phyloP scores from a whole-genome alignment of 2,888 invertebrate genomes.

The Tortrix viridana region DNA sequence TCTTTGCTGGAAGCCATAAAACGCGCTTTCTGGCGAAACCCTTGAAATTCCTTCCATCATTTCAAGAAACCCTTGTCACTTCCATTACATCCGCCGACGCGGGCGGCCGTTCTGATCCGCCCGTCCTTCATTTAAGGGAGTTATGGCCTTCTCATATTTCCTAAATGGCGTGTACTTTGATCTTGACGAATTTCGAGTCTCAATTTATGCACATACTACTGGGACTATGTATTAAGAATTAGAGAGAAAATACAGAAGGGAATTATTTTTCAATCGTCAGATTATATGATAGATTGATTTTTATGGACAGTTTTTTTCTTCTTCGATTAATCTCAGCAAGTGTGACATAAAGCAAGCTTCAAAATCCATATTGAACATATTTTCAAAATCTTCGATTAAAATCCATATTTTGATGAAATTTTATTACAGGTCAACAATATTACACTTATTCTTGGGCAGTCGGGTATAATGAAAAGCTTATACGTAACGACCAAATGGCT shows the following conservation, averaged over 20 bases:
- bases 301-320: too few species aligned
- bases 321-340: too few species aligned
- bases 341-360: too few species aligned
- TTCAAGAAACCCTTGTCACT: constrained; percentile 80
- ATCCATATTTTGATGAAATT: too few species aligned
- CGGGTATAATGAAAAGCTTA: too few species aligned
- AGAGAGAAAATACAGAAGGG: background rate
- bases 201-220: constrained; percentile 43
- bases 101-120: constrained; percentile 65
- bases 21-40: constrained; percentile 65
- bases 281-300: too few species aligned
- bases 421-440: too few species aligned
- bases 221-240: constrained; percentile 23
- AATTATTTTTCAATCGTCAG: too few species aligned
- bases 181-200: constrained; percentile 57
- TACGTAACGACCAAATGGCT: too few species aligned
- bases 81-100: constrained; percentile 73
- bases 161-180: constrained; percentile 66
- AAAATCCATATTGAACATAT: too few species aligned
- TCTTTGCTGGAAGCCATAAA: constrained; percentile 69
- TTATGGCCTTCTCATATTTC: constrained; percentile 76
- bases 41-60: constrained; percentile 77
- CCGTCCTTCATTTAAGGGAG: constrained; percentile 76
- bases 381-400: too few species aligned
- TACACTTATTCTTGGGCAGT: too few species aligned